phyloP scores from a whole-genome alignment of 1,140 invertebrate genomes.

The Aricia agestis region DNA sequence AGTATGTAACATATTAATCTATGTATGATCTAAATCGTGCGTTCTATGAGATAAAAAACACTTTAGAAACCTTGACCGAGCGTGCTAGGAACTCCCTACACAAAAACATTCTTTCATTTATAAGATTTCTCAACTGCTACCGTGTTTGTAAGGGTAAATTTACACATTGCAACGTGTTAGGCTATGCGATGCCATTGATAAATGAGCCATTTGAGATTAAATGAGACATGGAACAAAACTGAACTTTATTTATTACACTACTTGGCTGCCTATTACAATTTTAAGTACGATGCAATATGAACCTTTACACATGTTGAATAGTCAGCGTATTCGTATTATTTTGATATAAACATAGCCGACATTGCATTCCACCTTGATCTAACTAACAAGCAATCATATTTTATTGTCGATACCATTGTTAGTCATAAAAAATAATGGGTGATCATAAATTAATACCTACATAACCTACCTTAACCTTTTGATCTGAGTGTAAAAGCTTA shows the following conservation, averaged over 20 bases:
- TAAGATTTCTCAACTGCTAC: neutral
- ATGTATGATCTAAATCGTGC: neutral
- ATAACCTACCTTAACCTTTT: neutral
- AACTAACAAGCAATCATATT: neutral
- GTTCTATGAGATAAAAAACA: conserved; percentile 4
- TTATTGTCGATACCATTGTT: neutral
- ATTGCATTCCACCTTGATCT: neutral
- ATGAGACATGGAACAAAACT: too few species aligned
- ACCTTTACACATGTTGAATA: too few species aligned
- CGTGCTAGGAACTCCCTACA: neutral
- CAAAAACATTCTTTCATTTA: conserved; percentile 8
- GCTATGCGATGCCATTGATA: too few species aligned
- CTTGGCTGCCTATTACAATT: too few species aligned
- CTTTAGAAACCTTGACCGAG: conserved; percentile 4
- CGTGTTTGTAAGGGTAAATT: neutral
- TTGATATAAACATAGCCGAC: neutral
- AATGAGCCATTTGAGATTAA: too few species aligned
- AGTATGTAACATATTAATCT: too few species aligned
- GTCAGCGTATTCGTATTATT: too few species aligned
- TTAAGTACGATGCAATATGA: too few species aligned
- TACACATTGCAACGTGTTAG: too few species aligned
- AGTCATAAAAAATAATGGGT: neutral
- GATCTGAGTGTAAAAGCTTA: too few species aligned
- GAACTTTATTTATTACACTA: too few species aligned
- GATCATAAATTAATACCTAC: neutral